Evolutionary conservation across 2,113 vertebrate genomes (phyloP).

Genomic region (Gyps fulvus): DNA sequence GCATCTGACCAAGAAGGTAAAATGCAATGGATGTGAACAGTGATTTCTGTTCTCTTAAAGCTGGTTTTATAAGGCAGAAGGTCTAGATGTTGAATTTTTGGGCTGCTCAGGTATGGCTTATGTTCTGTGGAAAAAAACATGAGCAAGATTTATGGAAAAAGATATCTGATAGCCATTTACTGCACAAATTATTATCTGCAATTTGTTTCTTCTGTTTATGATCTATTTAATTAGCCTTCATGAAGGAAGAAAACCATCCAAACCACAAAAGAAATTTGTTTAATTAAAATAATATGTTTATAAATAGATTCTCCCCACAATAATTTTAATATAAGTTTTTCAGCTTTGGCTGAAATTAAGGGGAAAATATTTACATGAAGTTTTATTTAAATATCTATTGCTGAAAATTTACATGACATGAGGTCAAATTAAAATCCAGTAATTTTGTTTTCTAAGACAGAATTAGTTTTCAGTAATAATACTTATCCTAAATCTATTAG

Average conservation of each 20-base stretch:
- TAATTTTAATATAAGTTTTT: neutral
- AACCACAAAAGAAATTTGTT: neutral
- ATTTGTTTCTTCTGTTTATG: neutral
- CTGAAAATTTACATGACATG: neutral
- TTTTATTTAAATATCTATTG: neutral
- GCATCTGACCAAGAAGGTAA: neutral
- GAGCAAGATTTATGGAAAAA: neutral
- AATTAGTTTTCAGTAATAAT: neutral
- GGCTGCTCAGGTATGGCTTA: neutral
- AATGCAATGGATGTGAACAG: neutral
- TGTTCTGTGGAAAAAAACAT: neutral
- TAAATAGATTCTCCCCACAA: neutral
- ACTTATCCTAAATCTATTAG: neutral
- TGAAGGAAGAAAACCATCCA: neutral
- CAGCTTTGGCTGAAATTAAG: neutral
- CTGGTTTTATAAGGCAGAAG: neutral
- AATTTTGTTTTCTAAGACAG: neutral
- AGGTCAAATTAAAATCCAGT: neutral
- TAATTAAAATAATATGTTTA: neutral
- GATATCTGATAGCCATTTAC: neutral
- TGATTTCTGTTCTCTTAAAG: neutral
- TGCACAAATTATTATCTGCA: neutral
- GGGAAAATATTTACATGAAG: neutral
- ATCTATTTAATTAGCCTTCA: neutral
- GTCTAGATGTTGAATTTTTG: neutral